These are phyloP conservation scores for Phalacrocorax brasilianus DNA, from an alignment of 2,113 vertebrate genomes.

Conservation along the genomic window DNA sequence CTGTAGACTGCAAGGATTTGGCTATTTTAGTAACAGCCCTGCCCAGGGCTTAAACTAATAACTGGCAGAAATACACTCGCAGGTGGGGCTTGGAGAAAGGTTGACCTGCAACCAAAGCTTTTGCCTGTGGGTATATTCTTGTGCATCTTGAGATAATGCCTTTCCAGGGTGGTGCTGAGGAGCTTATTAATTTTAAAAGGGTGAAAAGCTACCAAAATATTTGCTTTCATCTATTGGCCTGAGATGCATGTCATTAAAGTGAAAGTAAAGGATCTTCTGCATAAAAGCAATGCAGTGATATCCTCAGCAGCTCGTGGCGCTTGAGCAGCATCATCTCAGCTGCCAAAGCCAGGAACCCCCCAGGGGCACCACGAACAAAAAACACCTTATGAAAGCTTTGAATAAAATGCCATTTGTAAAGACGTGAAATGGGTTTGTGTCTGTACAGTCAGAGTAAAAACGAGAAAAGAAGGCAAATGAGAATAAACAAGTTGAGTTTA, in stretches of 20 bases:
- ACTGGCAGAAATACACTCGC: not conserved
- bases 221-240: slow-evolving; percentile 47
- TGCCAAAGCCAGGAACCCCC: not conserved
- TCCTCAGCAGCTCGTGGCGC: not conserved
- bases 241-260: slow-evolving; percentile 36
- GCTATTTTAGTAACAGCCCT: not conserved
- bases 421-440: not conserved
- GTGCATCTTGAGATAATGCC: not conserved
- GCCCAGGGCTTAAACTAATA: not conserved
- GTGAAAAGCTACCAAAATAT: slow-evolving; percentile 39
- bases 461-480: not conserved
- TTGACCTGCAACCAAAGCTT: not conserved
- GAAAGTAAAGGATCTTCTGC: not conserved
- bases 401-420: not conserved
- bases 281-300: not conserved
- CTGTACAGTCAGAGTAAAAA: not conserved
- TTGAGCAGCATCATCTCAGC: not conserved
- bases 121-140: not conserved
- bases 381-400: slow-evolving; percentile 26
- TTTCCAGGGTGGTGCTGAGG: slow-evolving; percentile 12
- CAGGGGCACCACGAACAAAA: not conserved
- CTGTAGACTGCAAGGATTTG: not conserved
- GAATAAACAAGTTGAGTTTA: not conserved
- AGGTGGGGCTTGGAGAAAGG: not conserved
- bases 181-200: slow-evolving; percentile 48